Evolutionary conservation across 2,113 vertebrate species (phyloP).

Genomic region (Prunella fulvescens): DNA sequence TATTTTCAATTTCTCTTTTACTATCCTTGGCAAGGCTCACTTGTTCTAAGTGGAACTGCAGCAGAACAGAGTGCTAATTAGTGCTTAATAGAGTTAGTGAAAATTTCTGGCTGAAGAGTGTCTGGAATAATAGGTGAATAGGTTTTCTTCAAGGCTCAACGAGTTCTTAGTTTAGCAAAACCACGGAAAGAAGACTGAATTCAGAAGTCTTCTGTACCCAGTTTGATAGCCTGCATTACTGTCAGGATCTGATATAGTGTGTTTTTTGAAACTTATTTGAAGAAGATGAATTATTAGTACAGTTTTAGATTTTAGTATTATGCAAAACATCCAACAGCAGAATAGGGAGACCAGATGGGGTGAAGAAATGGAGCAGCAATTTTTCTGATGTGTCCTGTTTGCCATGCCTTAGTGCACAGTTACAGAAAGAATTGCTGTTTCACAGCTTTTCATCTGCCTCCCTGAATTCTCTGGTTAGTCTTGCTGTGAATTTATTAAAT

Average conservation of each 20-base stretch:
- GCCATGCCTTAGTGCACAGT: not conserved
- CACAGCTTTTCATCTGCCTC: not conserved
- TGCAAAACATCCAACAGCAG: not conserved
- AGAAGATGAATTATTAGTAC: not conserved
- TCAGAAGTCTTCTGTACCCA: not conserved
- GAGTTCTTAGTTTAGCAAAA: not conserved
- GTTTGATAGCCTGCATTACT: not conserved
- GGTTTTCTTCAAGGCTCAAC: not conserved
- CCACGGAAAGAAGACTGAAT: not conserved
- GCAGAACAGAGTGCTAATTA: not conserved
- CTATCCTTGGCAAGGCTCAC: not conserved
- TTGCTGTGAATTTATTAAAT: not conserved
- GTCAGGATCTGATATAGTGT: not conserved
- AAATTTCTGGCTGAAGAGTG: not conserved
- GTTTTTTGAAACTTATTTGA: not conserved
- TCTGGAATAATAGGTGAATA: not conserved
- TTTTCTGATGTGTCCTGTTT: not conserved
- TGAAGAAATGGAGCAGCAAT: not conserved
- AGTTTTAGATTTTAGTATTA: not conserved
- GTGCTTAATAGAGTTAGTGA: not conserved
- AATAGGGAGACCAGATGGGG: not conserved
- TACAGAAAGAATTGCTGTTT: not conserved
- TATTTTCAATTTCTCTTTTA: not conserved
- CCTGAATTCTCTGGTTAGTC: not conserved
- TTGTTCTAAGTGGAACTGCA: not conserved